Evolutionary conservation across 2,888 invertebrate genomes (phyloP).

Genomic region (Drosophila recens): DNA sequence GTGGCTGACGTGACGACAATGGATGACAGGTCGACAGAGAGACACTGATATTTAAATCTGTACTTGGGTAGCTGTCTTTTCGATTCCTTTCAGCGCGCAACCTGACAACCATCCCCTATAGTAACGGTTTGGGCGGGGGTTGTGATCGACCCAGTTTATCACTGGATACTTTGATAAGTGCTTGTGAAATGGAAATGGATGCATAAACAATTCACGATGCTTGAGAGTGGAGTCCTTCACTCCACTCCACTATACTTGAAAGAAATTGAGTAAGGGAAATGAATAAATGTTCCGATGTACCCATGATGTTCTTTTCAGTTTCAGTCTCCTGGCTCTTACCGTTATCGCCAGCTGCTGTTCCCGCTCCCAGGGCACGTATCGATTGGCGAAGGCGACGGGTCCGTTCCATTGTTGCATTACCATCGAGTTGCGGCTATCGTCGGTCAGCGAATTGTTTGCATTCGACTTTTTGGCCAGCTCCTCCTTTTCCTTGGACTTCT

Average conservation of each 20-base stretch:
- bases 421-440: slow-evolving; percentile 85
- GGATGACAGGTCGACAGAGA: slow-evolving; percentile 37
- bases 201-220: slow-evolving; percentile 21
- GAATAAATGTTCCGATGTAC: neutral
- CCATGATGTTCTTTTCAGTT: neutral
- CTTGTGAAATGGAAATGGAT: slow-evolving; percentile 32
- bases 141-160: slow-evolving; percentile 17
- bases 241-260: neutral
- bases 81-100: slow-evolving; percentile 34
- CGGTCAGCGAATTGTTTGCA: slow-evolving; percentile 81
- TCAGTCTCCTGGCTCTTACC: slow-evolving; percentile 53
- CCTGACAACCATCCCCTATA: slow-evolving; percentile 3
- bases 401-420: slow-evolving; percentile 93
- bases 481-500: slow-evolving; percentile 87
- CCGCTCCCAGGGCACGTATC: slow-evolving; percentile 93
- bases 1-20: slow-evolving; percentile 32
- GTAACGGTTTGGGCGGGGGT: neutral
- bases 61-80: slow-evolving; percentile 41
- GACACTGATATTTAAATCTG: slow-evolving; percentile 51
- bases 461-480: slow-evolving; percentile 89
- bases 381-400: slow-evolving; percentile 91
- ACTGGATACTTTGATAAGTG: slow-evolving; percentile 26
- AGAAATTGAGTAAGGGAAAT: slow-evolving; percentile 9
- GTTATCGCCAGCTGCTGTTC: slow-evolving; percentile 85
- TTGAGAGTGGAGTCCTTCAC: slow-evolving; percentile 1